Conservation (phyloP, 2,888 invertebrate genomes). For the Prosapia bicincta region DNA sequence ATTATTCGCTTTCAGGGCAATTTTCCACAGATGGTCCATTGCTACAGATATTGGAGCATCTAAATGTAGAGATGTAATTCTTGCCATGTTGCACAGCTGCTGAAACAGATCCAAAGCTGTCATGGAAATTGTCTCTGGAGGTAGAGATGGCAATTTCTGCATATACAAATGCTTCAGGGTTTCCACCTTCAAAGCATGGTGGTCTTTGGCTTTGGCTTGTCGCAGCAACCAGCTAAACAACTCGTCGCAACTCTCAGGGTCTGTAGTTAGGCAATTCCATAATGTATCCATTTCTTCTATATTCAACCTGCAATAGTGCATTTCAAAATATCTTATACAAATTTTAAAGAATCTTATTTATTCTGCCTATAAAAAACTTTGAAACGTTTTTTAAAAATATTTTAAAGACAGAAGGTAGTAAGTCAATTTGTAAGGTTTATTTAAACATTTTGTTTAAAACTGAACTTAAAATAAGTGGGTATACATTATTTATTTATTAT, state of each 20-base stretch:
- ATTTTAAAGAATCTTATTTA: no score
- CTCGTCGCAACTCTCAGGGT: slow-evolving; percentile 84
- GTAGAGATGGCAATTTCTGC: slow-evolving; percentile 82
- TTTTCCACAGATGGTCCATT: slow-evolving; percentile 94
- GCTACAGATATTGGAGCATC: slow-evolving; percentile 64
- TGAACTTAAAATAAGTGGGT: no score
- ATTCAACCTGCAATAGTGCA: slow-evolving; percentile 55
- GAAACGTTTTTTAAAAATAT: no score
- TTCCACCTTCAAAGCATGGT: slow-evolving; percentile 85
- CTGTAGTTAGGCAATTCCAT: slow-evolving; percentile 87
- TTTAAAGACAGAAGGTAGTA: no score
- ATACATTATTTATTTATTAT: no score
- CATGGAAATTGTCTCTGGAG: slow-evolving; percentile 88
- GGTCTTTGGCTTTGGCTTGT: slow-evolving; percentile 86
- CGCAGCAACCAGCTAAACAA: slow-evolving; percentile 90
- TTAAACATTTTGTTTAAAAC: no score
- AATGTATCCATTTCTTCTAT: slow-evolving; percentile 87
- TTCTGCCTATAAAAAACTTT: no score
- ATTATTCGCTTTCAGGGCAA: slow-evolving; percentile 84
- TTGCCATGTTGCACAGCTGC: slow-evolving; percentile 83
- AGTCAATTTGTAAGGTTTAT: no score
- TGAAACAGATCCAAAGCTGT: slow-evolving; percentile 88
- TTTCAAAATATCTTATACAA: no score
- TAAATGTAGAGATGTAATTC: slow-evolving; percentile 71
- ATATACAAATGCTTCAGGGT: slow-evolving; percentile 83